Base-by-base conservation (phyloP, 2,113 vertebrate genomes). In the Paracanthobrama guichenoti region DNA sequence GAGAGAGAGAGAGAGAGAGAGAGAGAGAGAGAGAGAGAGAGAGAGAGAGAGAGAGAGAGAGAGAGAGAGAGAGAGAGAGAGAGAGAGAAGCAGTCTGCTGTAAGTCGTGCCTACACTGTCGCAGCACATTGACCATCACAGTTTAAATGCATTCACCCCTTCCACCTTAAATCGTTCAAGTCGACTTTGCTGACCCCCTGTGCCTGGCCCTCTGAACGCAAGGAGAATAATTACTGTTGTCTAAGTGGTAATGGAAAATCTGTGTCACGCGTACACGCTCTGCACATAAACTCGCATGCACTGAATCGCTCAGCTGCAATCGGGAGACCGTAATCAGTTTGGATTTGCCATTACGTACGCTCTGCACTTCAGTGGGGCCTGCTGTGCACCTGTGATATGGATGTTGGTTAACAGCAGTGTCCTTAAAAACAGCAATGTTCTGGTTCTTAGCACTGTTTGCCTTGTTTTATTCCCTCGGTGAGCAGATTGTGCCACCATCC, bases 171-270 rank as follows among this genome's bases (percentile, higher is more conserved):
- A 80, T 66, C 22, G 44, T 26, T 86, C 1, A 59, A 75, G 78
- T 85, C 76, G 84, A 81, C 39, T 81, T 75, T 80, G 69, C 83
- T 88, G 74, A 83, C 86, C 88, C 87, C 83, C 89, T 77, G 79
- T 79, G 83, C 84, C 76, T 79, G 67, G 57, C 76, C 91, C 91
- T 90, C 90, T 66, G 85, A 90, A 89, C 84, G 86, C 76, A 62
- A 71, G 71, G 28, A 91, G 88, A 92, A 90, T 92, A 93, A 94
- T 93, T 94, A 93, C 89, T 91, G 86, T 78, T 90, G 89, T 87
- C 89, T 90, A 87, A 89, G 87, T 88, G 88, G 88, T 92, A 91
- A 91, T 90, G 87, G 90, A 81, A 91, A 92, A 91, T 90, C 82
- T 90, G 89, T 90, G 90, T 92, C 89, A 90, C 87, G 86, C 83